Base-by-base conservation (phyloP, 2,113 vertebrate species). In the Jacana jacana region DNA sequence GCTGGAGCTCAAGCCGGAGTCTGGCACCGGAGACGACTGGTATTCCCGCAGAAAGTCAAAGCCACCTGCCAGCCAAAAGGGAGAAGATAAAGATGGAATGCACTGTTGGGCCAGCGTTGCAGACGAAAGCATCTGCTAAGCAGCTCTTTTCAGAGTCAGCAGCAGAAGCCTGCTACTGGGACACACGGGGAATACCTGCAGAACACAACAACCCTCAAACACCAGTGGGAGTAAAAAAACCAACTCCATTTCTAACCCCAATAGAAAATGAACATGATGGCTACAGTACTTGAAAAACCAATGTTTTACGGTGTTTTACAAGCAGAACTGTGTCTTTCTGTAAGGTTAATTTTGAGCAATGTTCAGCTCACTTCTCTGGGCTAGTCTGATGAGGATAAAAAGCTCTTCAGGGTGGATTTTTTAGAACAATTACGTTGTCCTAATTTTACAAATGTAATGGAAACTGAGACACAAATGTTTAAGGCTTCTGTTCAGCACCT, bases 11-110 rank as follows among this genome's bases (percentile, higher is more conserved):
- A 99, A 97, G 17, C 99, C 99, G 0, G 99, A 99, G 97, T 99
- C 99, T 30, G 98, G 99, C 72, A 99, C 98, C 0, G 99, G 99
- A 54, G 99, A 99, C 0, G 99, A 97, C 98, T 99, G 99, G 97
- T 99, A 98, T 97, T 99, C 99, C 71, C 99, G 97, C 89, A 99
- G 97, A 97, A 99, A 99, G 98, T 99, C 99, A 85, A 99, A 98
- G 60, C 98, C 98, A 93, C 99, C 99, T 99, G 97, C 76, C 64
- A 91, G 89, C 37, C 68, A 11, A 49, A 94, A 71, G 72, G 37
- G 85, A 84, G 68, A 82, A 95, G 94, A 94, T 95, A 93, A 96
- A 63, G 55, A 58, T 23, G 94, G 92, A 94, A 89, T 85, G 95
- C 40, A 35, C 48, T 17, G 17, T 25, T 71, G 51, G 54, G 54